These are phyloP conservation scores for Harpagifer antarcticus DNA, from an alignment of 2,797 vertebrate species.

Conservation along the genomic window DNA sequence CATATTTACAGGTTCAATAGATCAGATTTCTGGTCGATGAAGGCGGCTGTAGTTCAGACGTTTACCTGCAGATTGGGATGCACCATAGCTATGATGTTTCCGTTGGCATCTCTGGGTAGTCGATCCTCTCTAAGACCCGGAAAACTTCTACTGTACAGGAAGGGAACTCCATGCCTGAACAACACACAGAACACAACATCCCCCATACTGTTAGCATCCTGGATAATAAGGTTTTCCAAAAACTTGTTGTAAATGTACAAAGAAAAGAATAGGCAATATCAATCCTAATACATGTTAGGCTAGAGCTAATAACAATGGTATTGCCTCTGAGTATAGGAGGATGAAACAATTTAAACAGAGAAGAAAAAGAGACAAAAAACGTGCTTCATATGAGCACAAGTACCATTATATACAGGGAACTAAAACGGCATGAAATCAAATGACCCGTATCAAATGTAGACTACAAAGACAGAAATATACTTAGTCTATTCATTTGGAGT, in stretches of 20 bases:
- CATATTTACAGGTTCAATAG: neutral
- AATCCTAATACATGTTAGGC: neutral
- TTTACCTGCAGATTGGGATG: constrained; percentile 94
- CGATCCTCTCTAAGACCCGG: constrained; percentile 90
- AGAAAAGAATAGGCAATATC: neutral
- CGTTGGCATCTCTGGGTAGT: constrained; percentile 92
- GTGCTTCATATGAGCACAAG: neutral
- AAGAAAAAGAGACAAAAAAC: neutral
- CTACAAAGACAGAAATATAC: neutral
- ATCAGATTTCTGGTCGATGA: neutral
- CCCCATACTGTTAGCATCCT: neutral
- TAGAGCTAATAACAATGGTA: neutral
- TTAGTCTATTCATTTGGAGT: neutral
- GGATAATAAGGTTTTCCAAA: neutral
- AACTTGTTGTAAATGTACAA: neutral
- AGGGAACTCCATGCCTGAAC: constrained; percentile 91
- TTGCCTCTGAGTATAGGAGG: too few species aligned
- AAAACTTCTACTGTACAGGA: constrained; percentile 91
- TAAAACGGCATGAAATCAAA: neutral
- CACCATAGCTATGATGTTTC: constrained; percentile 93
- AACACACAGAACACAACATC: constrained; percentile 31
- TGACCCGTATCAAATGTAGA: neutral
- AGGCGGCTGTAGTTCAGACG: neutral
- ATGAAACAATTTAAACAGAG: too few species aligned
- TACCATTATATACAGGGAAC: neutral